Evolutionary conservation across 2,888 invertebrate genomes (phyloP).

Genomic region (Sinohyriopsis cumingii): DNA sequence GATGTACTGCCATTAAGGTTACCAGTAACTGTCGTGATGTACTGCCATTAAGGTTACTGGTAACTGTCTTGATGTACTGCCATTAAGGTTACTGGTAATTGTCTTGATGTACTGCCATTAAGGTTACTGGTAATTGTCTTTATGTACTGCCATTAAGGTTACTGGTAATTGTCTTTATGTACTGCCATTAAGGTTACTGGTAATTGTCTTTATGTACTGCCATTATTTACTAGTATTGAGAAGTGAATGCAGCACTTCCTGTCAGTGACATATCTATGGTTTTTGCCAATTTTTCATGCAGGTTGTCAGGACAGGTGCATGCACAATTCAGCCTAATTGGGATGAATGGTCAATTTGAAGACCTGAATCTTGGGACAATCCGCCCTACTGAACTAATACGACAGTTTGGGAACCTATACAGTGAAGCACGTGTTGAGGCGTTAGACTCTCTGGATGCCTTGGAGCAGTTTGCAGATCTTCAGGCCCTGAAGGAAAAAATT

Average conservation of each 20-base stretch:
- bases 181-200: no score
- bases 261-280: not conserved
- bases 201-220: not conserved
- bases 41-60: no score
- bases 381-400: conserved; percentile 78
- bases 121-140: no score
- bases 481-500: conserved; percentile 94
- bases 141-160: no score
- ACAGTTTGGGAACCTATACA: conserved; percentile 88
- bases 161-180: no score
- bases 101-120: no score
- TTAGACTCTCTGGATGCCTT: conserved; percentile 88
- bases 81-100: no score
- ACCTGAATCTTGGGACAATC: conserved; percentile 65
- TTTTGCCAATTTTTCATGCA: conserved; percentile 21
- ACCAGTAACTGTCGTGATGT: no score
- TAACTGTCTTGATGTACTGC: no score
- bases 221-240: no score
- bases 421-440: conserved; percentile 87
- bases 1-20: no score
- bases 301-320: conserved; percentile 66
- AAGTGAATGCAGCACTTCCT: no score
- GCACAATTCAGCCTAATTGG: conserved; percentile 44
- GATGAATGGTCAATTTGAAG: conserved; percentile 66
- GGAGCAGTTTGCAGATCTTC: conserved; percentile 85